Conservation (phyloP, 2,797 vertebrate genomes). For the Spea hammondii region DNA sequence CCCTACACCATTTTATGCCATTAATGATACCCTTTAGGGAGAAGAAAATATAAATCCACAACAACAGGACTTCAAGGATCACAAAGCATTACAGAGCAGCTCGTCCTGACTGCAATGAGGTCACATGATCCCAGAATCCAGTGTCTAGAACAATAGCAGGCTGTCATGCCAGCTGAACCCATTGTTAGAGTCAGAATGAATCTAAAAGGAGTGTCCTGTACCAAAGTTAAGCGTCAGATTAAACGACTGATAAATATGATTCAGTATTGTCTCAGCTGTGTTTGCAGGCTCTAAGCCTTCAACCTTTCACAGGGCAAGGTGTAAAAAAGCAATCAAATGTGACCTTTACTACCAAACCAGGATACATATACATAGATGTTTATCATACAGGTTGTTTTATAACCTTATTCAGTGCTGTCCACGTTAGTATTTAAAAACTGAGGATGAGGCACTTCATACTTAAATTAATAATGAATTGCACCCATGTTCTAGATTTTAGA, state of each 20-base stretch:
- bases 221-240: constrained; percentile 16
- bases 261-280: constrained; percentile 23
- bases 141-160: constrained; percentile 29
- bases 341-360: no score
- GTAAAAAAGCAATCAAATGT: background rate
- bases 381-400: no score
- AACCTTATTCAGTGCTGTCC: no score
- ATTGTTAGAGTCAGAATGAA: constrained; percentile 45
- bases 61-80: constrained; percentile 29
- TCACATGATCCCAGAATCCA: constrained; percentile 18
- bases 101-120: constrained; percentile 39
- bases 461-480: no score
- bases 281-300: constrained; percentile 25
- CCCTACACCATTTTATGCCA: background rate
- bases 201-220: constrained; percentile 38
- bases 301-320: background rate
- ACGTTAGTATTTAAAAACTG: no score
- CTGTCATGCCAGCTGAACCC: constrained; percentile 22
- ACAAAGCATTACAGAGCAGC: constrained; percentile 33
- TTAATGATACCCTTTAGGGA: background rate
- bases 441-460: no score
- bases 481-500: no score
- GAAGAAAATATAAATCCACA: background rate
- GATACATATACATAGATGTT: no score
- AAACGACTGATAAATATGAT: constrained; percentile 27